Base-by-base conservation (phyloP, 2,888 invertebrate genomes). In the Melanophora roralis region DNA sequence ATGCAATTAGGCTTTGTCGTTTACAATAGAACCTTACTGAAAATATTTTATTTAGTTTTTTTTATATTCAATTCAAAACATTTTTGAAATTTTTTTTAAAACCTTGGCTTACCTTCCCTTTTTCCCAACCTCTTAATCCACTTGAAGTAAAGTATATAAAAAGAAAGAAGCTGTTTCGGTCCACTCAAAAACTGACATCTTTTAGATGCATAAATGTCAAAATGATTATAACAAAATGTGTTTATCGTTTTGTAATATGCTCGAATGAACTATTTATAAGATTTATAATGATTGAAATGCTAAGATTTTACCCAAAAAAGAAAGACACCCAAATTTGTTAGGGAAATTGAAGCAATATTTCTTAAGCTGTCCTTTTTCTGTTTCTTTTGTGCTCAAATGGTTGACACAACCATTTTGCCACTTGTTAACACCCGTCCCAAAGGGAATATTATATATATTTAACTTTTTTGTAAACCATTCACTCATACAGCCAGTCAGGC, bases 201-300 rank as follows among this genome's bases (percentile, higher is more conserved):
- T 69, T 75, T 78, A 85, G 85, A 86, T 88, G 87, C 88, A 87
- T 86, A 87, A 87, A 88, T 86, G 87, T 86, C 88, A 88, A 87
- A 88, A 86, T 88, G 88, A 88, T 88, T 88, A 87, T 87, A 86
- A 75, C 67, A 81, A 85, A 86, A 86, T 85, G 89, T 88, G 85
- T 88, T 88, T 87, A 88, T 87, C 88, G 88, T 85, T 85, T 87
- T 85, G 86, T 84, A 84, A 84, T 81, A 84, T 84, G 88, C 84
- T 84, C 85, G 83, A 86, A 72, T 85, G 86, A 84, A 84, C 83
- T 81, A n/a, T n/a, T n/a, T 78, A 55, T 60, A 53, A 64, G 74
- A 73, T 53, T 82, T 64, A 62, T 68, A 47, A 78, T 40, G 38
- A 69, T 36, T 6, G 9, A 47, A 68, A 57, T 51, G 69, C 36